These are phyloP conservation scores for Cichlasoma orientale DNA, from an alignment of 2,797 vertebrate species.

Conservation along the genomic window DNA sequence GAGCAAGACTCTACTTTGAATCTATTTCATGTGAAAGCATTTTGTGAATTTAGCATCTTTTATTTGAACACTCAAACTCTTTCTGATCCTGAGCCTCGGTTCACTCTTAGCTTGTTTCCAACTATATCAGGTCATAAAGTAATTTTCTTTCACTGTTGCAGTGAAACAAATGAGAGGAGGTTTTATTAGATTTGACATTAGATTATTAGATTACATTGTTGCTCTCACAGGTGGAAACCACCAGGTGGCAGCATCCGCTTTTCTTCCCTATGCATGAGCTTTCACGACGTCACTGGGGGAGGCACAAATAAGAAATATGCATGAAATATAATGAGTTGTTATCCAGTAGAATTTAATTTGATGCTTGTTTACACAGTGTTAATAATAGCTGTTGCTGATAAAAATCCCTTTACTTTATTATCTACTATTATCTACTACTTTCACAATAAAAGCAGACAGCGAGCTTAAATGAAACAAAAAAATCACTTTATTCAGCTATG, in stretches of 20 bases:
- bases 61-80: not conserved
- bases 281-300: too few relatives aligned
- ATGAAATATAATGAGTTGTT: not conserved
- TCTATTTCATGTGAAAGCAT: accelerated
- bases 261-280: too few relatives aligned
- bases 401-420: not conserved
- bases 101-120: not conserved
- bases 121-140: not conserved
- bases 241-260: not conserved
- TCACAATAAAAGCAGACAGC: not conserved
- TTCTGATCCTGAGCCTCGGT: accelerated
- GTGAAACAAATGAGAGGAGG: not conserved
- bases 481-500: not conserved
- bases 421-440: not conserved
- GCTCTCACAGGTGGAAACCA: not conserved
- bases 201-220: not conserved
- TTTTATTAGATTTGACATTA: too few relatives aligned
- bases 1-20: accelerated
- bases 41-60: not conserved
- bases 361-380: not conserved
- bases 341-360: not conserved
- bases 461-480: not conserved
- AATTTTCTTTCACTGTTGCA: not conserved
- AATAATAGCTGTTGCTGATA: not conserved
- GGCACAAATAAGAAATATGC: not conserved